Base-by-base conservation (phyloP, 2,888 invertebrate species). In the Xestia xanthographa region DNA sequence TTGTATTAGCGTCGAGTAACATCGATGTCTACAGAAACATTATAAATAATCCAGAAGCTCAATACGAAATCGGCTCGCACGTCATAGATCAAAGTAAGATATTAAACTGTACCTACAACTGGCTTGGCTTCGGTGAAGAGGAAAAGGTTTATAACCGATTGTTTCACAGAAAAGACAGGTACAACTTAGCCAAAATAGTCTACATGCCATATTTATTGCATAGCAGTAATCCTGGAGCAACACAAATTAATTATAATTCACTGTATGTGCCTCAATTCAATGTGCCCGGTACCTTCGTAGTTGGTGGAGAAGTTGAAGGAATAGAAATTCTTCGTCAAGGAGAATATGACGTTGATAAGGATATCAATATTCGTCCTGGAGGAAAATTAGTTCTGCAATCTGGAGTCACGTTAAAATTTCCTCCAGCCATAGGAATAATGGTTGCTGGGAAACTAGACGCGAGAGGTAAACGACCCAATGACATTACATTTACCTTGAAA, bases 31-130 rank as follows among this genome's bases (percentile, higher is more conserved):
- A 97, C 88, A 97, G 99, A 78, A 99, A 99, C 93, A 98, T 99
- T 79, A 97, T 99, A 58, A 98, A 98, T 78, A 99, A 99, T 94
- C 98, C 98, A 2, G 98, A 98, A 83, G 99, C 99, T 0, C 97
- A 97, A 73, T 99, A 99, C 92, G 99, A 99, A 96, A 98, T 99
- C 66, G 99, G 99, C 0, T 99, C 99, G 0, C 99, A 99, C 90
- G 97, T 99, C 29, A 98, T 98, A 90, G 99, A 99, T 92, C 99
- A 99, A 92, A 99, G 99, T 90, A 98, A 98, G 95, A 96, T 97
- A 29, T 98, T 99, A n/a, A 98, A 99, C 92, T 99, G 99, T 87
- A 98, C 99, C 0, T 98, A 97, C 92, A 99, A 99, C 92, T 99
- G 99, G 98, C 97, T 99, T 88, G 99, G 99, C 8, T 97, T 96